Conservation (phyloP, 2,888 invertebrate species). For the Dorcus hopei region DNA sequence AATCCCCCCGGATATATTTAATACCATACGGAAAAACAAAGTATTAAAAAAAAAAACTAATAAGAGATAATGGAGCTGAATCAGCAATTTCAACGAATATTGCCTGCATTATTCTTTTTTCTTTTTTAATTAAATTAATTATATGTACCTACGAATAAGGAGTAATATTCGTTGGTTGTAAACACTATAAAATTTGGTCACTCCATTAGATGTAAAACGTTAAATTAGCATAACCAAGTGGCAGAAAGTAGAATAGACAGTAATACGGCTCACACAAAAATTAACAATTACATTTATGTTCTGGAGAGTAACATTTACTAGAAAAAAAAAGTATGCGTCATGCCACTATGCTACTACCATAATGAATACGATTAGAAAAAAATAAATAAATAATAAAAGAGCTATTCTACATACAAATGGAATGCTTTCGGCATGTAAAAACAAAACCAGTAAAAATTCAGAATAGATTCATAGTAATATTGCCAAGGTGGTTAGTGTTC, state of each 20-base stretch:
- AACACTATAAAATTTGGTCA: background rate
- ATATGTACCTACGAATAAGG: too few relatives aligned
- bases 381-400: conserved; percentile 9
- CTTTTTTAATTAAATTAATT: too few relatives aligned
- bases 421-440: conserved; percentile 16
- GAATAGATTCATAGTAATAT: conserved; percentile 16
- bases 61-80: too few relatives aligned
- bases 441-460: conserved; percentile 11
- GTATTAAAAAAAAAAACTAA: too few relatives aligned
- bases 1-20: too few relatives aligned
- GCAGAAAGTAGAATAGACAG: background rate
- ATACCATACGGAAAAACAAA: too few relatives aligned
- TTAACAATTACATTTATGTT: background rate
- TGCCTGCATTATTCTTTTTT: too few relatives aligned
- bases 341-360: conserved; percentile 13
- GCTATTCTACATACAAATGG: conserved; percentile 15
- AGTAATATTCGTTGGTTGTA: too few relatives aligned
- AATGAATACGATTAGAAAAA: conserved; percentile 14
- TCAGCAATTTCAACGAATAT: too few relatives aligned
- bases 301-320: conserved; percentile 1
- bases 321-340: conserved; percentile 11
- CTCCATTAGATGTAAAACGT: conserved; percentile 4
- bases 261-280: conserved; percentile 4
- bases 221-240: background rate
- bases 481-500: conserved; percentile 24